phyloP scores from a whole-genome alignment of 2,797 vertebrate species.

The Enteromius trimaculatus region DNA sequence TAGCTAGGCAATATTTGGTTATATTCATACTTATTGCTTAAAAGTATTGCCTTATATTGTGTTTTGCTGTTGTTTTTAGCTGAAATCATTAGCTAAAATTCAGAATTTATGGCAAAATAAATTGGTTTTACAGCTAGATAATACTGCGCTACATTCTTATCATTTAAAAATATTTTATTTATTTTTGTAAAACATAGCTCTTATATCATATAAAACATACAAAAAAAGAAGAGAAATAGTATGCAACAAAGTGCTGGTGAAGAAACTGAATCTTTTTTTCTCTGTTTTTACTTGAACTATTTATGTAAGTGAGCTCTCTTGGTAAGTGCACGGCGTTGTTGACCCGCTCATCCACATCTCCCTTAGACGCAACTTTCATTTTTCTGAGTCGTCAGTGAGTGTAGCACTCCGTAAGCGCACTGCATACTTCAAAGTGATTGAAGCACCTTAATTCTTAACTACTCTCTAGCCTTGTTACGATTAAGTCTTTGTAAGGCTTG shows the following conservation, averaged over 20 bases:
- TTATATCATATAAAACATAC: neutral
- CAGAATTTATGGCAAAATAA: neutral
- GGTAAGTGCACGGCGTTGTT: neutral
- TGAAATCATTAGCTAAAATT: neutral
- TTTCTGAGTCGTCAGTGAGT: neutral
- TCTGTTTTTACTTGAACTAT: neutral
- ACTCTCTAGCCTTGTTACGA: neutral
- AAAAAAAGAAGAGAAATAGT: neutral
- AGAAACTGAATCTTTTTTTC: neutral
- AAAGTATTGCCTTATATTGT: neutral
- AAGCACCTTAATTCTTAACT: neutral
- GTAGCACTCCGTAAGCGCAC: neutral
- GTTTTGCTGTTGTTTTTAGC: neutral
- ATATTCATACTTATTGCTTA: neutral
- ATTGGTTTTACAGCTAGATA: neutral
- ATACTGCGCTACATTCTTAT: neutral
- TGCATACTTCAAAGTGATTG: slow-evolving; percentile 2
- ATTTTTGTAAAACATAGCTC: neutral
- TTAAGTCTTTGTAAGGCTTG: neutral
- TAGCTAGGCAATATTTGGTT: neutral
- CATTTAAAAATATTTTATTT: neutral
- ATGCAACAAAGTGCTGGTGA: neutral
- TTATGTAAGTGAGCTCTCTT: neutral
- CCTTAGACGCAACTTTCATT: neutral
- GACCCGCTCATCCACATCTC: neutral